Evolutionary conservation across 2,888 invertebrate genomes (phyloP).

Genomic region (Mythimna lalbum): DNA sequence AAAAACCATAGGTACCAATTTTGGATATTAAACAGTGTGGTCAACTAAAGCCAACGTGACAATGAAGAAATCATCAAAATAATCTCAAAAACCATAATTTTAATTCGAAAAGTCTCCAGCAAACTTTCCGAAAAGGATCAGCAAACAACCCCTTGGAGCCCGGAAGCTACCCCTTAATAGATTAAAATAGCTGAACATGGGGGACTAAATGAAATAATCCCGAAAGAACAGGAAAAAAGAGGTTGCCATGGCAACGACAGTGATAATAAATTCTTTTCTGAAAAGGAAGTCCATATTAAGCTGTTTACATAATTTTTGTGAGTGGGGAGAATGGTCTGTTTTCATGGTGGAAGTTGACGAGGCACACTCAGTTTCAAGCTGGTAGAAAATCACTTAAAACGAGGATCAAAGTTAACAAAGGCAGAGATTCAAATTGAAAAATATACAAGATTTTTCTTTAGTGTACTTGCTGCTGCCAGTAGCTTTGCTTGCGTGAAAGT

Average conservation of each 20-base stretch:
- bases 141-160: slow-evolving; percentile 40
- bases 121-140: slow-evolving; percentile 25
- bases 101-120: slow-evolving; percentile 15
- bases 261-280: slow-evolving; percentile 53
- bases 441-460: not conserved
- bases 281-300: slow-evolving; percentile 57
- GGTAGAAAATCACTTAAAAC: slow-evolving; percentile 6
- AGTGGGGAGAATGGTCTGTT: slow-evolving; percentile 25
- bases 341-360: slow-evolving; percentile 26
- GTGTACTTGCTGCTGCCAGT: no score
- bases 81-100: slow-evolving; percentile 10
- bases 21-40: not conserved
- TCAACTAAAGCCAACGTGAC: slow-evolving; percentile 7
- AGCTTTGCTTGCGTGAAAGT: no score
- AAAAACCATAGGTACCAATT: not conserved
- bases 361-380: slow-evolving; percentile 4
- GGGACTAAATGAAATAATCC: slow-evolving; percentile 55
- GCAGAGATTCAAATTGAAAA: not conserved
- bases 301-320: slow-evolving; percentile 57
- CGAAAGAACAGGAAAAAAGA: slow-evolving; percentile 48
- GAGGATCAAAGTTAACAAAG: not conserved
- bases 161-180: slow-evolving; percentile 50
- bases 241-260: slow-evolving; percentile 47
- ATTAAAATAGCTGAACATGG: slow-evolving; percentile 60
- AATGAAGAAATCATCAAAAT: slow-evolving; percentile 10